Percentiles rank a stretch among this genome's conserved stretches.
These are phyloP conservation scores for Paraescarpia echinospica DNA, from an alignment of 1,140 invertebrate genomes.

Conservation along the genomic window DNA sequence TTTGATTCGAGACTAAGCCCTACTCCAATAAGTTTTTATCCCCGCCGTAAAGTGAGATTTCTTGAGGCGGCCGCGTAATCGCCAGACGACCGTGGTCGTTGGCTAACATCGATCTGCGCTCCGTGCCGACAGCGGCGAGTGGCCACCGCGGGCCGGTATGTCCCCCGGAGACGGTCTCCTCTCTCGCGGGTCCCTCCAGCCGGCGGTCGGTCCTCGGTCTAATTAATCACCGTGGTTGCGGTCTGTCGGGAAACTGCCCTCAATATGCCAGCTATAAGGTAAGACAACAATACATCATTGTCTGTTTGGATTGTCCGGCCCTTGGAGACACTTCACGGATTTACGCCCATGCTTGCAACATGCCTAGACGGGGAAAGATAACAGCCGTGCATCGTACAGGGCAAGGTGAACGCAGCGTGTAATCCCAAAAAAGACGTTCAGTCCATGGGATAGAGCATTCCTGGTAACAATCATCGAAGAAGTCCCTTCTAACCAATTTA, in stretches of 20 bases:
- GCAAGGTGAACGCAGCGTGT: neutral
- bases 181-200: neutral
- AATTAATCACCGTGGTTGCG: neutral
- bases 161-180: neutral
- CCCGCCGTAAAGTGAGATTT: neutral
- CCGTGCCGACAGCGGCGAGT: neutral
- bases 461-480: neutral
- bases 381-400: neutral
- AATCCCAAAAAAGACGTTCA: neutral
- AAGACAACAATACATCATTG: neutral
- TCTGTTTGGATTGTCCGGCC: neutral
- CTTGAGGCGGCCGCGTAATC: neutral
- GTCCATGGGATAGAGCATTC: neutral
- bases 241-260: neutral
- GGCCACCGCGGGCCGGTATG: no score
- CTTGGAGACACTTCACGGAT: neutral
- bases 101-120: neutral
- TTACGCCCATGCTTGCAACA: no score
- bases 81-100: neutral
- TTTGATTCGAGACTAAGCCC: neutral
- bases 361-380: neutral
- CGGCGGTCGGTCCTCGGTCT: neutral
- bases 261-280: neutral
- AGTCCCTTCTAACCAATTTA: neutral
- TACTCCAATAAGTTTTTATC: neutral